phyloP scores from a whole-genome alignment of 2,797 vertebrate genomes.

The Denticeps clupeoides region DNA sequence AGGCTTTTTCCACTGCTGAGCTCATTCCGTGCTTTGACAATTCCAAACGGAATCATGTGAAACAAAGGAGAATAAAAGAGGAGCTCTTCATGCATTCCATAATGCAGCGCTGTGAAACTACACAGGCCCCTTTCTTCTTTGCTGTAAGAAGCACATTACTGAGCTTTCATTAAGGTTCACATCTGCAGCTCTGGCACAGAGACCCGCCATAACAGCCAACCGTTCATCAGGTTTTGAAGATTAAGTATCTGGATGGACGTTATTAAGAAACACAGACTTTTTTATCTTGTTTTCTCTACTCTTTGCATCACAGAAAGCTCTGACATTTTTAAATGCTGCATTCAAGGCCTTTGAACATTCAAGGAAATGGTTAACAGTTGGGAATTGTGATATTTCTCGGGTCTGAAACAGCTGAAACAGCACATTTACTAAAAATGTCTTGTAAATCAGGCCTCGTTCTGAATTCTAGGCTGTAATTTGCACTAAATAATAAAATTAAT shows the following conservation, averaged over 20 bases:
- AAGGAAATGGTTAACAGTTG: no score
- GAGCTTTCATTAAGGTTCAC: background rate
- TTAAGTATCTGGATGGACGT: background rate
- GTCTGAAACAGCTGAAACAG: no score
- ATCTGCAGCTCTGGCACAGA: background rate
- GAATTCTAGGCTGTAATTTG: no score
- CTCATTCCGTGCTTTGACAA: constrained; percentile 68
- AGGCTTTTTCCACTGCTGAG: constrained; percentile 54
- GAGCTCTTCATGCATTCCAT: constrained; percentile 37
- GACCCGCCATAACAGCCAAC: background rate
- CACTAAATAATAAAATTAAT: no score
- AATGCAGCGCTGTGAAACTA: constrained; percentile 31
- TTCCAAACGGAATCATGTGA: constrained; percentile 56
- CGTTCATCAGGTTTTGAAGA: background rate
- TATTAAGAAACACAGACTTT: background rate
- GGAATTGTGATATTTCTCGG: no score
- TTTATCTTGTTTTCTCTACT: background rate
- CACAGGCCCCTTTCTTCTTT: constrained; percentile 7
- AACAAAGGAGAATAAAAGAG: constrained; percentile 52
- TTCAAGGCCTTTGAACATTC: background rate
- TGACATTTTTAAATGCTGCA: background rate
- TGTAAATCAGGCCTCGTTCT: no score
- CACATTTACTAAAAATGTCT: no score
- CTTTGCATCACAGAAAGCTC: background rate
- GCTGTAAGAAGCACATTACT: background rate